Evolutionary conservation across 1,140 invertebrate species (phyloP).

Genomic region (Bombus superbus): DNA sequence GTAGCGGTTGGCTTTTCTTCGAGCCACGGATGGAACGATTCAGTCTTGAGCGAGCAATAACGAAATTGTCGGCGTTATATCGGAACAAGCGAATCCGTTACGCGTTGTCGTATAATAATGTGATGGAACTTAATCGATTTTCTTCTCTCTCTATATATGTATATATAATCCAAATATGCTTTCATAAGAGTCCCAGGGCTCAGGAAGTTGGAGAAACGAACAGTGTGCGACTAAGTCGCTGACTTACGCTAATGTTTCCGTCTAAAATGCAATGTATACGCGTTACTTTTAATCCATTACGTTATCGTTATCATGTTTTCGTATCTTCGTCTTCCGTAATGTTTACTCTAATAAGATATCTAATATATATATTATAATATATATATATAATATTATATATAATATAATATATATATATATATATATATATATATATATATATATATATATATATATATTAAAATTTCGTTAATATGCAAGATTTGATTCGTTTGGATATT

Average conservation of each 20-base stretch:
- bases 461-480: background rate
- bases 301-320: background rate
- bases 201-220: slow-evolving; percentile 39
- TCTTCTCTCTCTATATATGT: background rate
- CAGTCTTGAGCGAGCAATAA: slow-evolving; percentile 47
- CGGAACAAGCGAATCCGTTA: background rate
- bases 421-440: too few species aligned
- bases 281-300: slow-evolving; percentile 54
- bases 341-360: background rate
- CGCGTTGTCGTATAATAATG: slow-evolving; percentile 16
- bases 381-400: too few species aligned
- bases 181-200: slow-evolving; percentile 29
- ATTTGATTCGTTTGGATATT: background rate
- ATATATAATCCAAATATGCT: slow-evolving; percentile 3
- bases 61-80: slow-evolving; percentile 17
- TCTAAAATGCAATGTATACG: slow-evolving; percentile 46
- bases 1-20: slow-evolving; percentile 11
- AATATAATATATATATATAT: too few species aligned
- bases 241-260: background rate
- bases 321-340: slow-evolving; percentile 3
- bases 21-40: slow-evolving; percentile 34
- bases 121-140: slow-evolving; percentile 22
- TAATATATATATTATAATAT: background rate
- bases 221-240: slow-evolving; percentile 20
- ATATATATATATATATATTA: background rate